Base-by-base conservation (phyloP, 2,888 invertebrate species). In the Pharmacophagus antenor region DNA sequence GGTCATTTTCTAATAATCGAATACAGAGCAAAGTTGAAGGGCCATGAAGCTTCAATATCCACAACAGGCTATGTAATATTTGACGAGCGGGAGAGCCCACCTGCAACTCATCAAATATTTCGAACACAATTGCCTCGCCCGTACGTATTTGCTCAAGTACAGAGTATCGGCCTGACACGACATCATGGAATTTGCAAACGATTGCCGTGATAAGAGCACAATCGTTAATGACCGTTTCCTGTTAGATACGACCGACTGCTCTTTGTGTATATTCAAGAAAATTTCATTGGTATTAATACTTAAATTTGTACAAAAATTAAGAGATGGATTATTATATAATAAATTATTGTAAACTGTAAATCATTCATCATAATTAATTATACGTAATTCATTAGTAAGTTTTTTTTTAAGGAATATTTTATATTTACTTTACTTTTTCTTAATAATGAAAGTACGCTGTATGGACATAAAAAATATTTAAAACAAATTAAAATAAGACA, bases 71-170 rank as follows among this genome's bases (percentile, higher is more conserved):
- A 21, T 60, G 31, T 65, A 67, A 77, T 76, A 77, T 73, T 80
- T 75, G 69, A 74, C 63, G 66, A 72, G 62, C 65, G 72, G 1
- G 73, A 71, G 70, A 77, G 72, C 66, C 61, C 67, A 71, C 74
- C 72, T 74, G 73, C 67, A 71, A 64, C 64, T 61, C 57, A 68
- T 71, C 61, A 71, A 75, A 74, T 67, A 71, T 71, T 70, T 63
- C 71, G 63, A n/a, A 68, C 68, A 64, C 66, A 71, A 74, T 72
- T 70, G 62, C 61, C 61, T 54, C 44, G 44, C 23, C 27, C 20
- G 25, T 27, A 42, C 49, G 42, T 60, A 59, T 66, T 65, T 63
- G 64, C 62, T 65, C 25, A 49, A 31, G 21, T 49, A 41, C 50
- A 20, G 6, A 42, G 41, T 41, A 52, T 41, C 42, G 23, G 31